Evolutionary conservation across 2,888 invertebrate genomes (phyloP).

Genomic region (Nemurella pictetii): DNA sequence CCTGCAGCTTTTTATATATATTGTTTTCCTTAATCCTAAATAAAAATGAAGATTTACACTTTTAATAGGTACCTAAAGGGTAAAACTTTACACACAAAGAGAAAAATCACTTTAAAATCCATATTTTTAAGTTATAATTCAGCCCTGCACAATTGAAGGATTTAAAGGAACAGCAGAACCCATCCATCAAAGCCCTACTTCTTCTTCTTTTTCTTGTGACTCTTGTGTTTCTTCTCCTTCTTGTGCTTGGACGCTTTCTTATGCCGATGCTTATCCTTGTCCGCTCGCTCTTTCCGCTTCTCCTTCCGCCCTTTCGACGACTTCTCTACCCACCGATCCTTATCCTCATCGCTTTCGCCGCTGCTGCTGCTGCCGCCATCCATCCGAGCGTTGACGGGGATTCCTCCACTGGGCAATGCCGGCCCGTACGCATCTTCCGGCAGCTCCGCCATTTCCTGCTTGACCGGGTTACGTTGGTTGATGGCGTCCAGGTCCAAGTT

Average conservation of each 20-base stretch:
- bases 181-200: not conserved
- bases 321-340: conserved; percentile 35
- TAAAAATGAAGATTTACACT: too few species aligned
- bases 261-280: conserved; percentile 32
- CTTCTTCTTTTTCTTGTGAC: conserved; percentile 36
- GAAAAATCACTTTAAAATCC: too few species aligned
- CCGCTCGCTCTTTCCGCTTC: conserved; percentile 22
- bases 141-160: too few species aligned
- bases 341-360: conserved; percentile 1
- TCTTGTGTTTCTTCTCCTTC: conserved; percentile 36
- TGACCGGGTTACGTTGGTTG: not conserved
- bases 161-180: too few species aligned
- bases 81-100: too few species aligned
- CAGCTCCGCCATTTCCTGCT: not conserved
- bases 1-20: not conserved
- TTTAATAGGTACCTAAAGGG: too few species aligned
- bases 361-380: not conserved
- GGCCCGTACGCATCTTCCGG: conserved; percentile 34
- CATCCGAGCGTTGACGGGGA: not conserved
- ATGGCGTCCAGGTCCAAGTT: conserved; percentile 63
- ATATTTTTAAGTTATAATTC: too few species aligned
- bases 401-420: not conserved
- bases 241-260: conserved; percentile 39
- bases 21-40: too few species aligned
- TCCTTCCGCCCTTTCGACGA: not conserved